phyloP scores from a whole-genome alignment of 2,113 vertebrate species.

The Agelaius tricolor region DNA sequence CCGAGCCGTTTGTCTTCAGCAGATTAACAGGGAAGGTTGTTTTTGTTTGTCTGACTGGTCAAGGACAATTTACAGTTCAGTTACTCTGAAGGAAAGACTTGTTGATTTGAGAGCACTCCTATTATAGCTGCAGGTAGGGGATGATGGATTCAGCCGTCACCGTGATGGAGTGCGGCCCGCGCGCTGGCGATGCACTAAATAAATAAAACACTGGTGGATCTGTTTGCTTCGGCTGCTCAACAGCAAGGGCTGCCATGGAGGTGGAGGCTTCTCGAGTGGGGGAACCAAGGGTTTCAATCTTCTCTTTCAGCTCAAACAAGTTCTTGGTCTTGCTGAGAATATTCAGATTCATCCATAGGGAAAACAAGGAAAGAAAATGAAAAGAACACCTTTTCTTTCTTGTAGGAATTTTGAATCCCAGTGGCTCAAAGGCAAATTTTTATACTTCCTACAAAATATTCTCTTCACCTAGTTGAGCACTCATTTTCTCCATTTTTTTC shows the following conservation, averaged over 20 bases:
- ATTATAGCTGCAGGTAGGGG: constrained; percentile 68
- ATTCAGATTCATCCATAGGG: neutral
- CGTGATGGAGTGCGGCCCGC: constrained; percentile 60
- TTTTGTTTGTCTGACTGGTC: constrained; percentile 75
- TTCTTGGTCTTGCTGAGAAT: neutral
- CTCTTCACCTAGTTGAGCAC: neutral
- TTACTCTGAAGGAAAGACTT: constrained; percentile 75
- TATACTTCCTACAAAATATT: neutral
- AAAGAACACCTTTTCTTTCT: fast-evolving
- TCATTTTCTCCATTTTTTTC: neutral
- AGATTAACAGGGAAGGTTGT: constrained; percentile 70
- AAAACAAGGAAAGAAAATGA: fast-evolving
- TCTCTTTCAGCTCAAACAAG: neutral
- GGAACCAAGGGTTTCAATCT: neutral
- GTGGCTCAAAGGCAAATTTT: neutral
- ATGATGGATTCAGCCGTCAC: constrained; percentile 75
- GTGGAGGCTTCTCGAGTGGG: neutral
- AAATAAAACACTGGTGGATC: constrained; percentile 71
- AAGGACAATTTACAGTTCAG: constrained; percentile 78
- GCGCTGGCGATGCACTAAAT: constrained; percentile 51
- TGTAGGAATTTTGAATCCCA: neutral
- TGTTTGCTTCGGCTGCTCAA: constrained; percentile 59
- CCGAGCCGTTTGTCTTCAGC: constrained; percentile 55
- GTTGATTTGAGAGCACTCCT: constrained; percentile 68
- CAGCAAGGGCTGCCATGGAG: neutral